These are phyloP conservation scores for Dryomyza anilis DNA, from an alignment of 2,888 invertebrate genomes.

Conservation along the genomic window DNA sequence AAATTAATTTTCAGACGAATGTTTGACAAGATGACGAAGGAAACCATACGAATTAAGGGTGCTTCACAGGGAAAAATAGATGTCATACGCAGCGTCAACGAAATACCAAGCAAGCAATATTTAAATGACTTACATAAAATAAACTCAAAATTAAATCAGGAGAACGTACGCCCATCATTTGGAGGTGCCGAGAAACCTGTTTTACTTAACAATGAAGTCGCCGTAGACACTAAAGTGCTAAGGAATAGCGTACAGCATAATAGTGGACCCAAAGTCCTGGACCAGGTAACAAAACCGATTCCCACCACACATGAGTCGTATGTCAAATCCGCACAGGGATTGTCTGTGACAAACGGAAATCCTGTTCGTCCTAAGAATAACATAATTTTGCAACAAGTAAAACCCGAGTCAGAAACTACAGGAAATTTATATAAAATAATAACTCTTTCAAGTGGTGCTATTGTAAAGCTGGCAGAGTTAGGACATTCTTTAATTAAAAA, in stretches of 20 bases:
- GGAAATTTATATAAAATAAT: not conserved
- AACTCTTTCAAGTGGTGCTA: not conserved
- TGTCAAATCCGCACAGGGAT: too few relatives aligned
- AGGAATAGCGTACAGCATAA: slow-evolving; percentile 52
- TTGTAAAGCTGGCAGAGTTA: not conserved
- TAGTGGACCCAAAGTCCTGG: slow-evolving; percentile 45
- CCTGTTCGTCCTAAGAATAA: too few relatives aligned
- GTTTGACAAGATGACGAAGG: slow-evolving; percentile 52
- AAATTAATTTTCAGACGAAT: slow-evolving; percentile 41
- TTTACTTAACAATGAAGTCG: slow-evolving; percentile 49
- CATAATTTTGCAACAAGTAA: not conserved
- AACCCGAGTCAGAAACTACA: not conserved
- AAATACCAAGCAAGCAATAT: slow-evolving; percentile 52
- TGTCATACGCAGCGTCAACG: slow-evolving; percentile 53
- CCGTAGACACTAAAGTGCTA: slow-evolving; percentile 41
- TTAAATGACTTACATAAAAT: slow-evolving; percentile 54
- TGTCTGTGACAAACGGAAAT: too few relatives aligned
- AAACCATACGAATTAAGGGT: slow-evolving; percentile 49
- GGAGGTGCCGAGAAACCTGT: slow-evolving; percentile 44
- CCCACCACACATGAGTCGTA: slow-evolving; percentile 41
- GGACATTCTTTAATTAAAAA: not conserved
- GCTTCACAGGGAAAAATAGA: slow-evolving; percentile 45
- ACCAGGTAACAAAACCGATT: slow-evolving; percentile 44
- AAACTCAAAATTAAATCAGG: slow-evolving; percentile 42
- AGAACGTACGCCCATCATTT: slow-evolving; percentile 47